Evolutionary conservation across 2,797 vertebrate genomes (phyloP).

Genomic region (Tragelaphus oryx): DNA sequence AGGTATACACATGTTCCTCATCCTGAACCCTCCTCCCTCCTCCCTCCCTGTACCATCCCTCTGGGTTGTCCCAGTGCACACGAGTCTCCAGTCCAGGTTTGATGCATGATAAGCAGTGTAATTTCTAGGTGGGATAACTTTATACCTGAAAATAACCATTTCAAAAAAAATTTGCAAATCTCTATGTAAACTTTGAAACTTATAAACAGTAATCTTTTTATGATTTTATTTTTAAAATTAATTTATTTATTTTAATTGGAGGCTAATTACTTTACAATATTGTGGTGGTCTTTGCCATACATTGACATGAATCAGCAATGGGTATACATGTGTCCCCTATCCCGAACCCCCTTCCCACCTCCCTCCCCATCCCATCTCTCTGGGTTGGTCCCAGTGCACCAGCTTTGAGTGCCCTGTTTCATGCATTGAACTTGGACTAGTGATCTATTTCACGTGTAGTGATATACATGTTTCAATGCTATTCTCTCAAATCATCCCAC

Average conservation of each 20-base stretch:
- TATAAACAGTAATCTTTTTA: not conserved
- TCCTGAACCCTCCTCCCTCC: no score
- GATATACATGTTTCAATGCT: not conserved
- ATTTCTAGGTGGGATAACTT: not conserved
- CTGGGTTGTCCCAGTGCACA: no score
- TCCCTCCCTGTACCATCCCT: no score
- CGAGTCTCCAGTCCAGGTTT: no score
- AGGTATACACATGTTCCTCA: no score
- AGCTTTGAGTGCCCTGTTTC: not conserved
- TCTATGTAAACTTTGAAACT: not conserved
- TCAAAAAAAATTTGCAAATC: not conserved
- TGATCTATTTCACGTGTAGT: not conserved
- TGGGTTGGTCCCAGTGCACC: not conserved
- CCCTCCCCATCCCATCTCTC: not conserved
- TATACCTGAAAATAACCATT: conserved; percentile 20
- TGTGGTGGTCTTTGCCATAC: not conserved
- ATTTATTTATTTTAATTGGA: not conserved
- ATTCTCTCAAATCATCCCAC: not conserved
- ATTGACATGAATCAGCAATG: not conserved
- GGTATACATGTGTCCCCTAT: not conserved
- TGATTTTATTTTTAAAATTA: not conserved
- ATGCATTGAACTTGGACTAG: not conserved
- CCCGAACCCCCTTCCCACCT: not conserved
- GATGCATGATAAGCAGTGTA: not conserved
- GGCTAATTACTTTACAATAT: not conserved